A percentile compares a stretch with the other conserved stretches of the same genome.
Conservation (phyloP, 2,888 invertebrate species). For the Ophion ellenae region DNA sequence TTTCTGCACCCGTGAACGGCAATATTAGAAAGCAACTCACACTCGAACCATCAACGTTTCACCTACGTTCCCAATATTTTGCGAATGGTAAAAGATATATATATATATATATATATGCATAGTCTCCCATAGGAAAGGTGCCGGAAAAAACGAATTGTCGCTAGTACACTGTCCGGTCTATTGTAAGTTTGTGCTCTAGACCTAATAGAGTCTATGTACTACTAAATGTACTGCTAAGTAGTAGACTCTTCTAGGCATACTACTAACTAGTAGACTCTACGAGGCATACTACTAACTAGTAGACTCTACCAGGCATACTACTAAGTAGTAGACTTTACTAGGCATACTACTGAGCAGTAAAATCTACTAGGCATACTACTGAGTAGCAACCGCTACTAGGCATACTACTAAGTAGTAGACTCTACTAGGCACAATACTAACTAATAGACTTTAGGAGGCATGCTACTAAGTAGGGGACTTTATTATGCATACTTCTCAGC, state of each 20-base stretch:
- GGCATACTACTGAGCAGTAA: too few relatives aligned
- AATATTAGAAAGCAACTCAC: constrained; percentile 52
- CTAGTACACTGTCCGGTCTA: neutral
- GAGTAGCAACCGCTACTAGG: too few relatives aligned
- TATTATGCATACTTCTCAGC: neutral
- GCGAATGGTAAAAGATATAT: constrained; percentile 14
- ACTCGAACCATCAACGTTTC: constrained; percentile 18
- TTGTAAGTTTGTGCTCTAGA: neutral
- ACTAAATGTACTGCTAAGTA: neutral
- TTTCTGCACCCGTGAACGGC: constrained; percentile 41
- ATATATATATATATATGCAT: neutral
- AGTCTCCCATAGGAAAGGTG: neutral
- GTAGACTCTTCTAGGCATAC: neutral
- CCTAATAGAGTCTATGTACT: neutral
- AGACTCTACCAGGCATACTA: neutral
- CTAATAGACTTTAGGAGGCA: neutral
- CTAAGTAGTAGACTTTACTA: too few relatives aligned
- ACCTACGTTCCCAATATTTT: constrained; percentile 23
- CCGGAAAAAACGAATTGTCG: neutral
- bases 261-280: neutral
- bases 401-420: neutral
- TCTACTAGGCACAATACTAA: neutral
- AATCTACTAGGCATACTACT: too few relatives aligned
- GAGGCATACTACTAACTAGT: neutral
- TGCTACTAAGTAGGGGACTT: neutral